These are phyloP conservation scores for Pilophorus perplexus DNA, from an alignment of 2,888 invertebrate genomes.

Conservation along the genomic window DNA sequence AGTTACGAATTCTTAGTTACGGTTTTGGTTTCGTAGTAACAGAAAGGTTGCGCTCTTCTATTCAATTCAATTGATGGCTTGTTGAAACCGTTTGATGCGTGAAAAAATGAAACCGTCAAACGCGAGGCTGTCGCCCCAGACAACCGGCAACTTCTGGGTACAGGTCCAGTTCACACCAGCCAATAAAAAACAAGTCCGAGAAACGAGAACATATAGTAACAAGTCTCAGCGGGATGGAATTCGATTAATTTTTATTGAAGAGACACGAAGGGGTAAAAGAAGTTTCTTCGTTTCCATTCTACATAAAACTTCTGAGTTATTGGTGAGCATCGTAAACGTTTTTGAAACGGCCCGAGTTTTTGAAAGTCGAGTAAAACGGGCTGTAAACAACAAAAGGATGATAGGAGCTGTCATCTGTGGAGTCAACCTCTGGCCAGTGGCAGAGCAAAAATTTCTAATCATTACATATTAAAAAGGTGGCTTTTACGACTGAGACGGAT, in stretches of 20 bases:
- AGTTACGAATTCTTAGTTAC: too few species aligned
- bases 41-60: too few species aligned
- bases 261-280: neutral
- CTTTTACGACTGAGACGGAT: constrained; percentile 28
- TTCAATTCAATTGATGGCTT: too few species aligned
- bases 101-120: constrained; percentile 6
- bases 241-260: constrained; percentile 42
- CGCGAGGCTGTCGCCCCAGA: constrained; percentile 6
- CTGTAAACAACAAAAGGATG: constrained; percentile 40
- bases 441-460: constrained; percentile 41
- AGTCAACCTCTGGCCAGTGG: neutral
- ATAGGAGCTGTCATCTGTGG: constrained; percentile 35
- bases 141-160: constrained; percentile 16
- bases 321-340: constrained; percentile 38
- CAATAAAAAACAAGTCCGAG: constrained; percentile 1
- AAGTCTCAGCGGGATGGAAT: constrained; percentile 39
- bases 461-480: constrained; percentile 41
- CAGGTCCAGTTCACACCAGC: neutral
- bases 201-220: constrained; percentile 15
- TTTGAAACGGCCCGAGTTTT: constrained; percentile 10
- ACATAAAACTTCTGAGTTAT: constrained; percentile 43
- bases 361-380: constrained; percentile 36
- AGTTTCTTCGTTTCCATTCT: constrained; percentile 42
- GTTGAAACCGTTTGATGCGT: too few species aligned
- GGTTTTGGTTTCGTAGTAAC: too few species aligned